These are phyloP conservation scores for Borostomias antarcticus DNA, from an alignment of 2,797 vertebrate genomes.

Conservation along the genomic window DNA sequence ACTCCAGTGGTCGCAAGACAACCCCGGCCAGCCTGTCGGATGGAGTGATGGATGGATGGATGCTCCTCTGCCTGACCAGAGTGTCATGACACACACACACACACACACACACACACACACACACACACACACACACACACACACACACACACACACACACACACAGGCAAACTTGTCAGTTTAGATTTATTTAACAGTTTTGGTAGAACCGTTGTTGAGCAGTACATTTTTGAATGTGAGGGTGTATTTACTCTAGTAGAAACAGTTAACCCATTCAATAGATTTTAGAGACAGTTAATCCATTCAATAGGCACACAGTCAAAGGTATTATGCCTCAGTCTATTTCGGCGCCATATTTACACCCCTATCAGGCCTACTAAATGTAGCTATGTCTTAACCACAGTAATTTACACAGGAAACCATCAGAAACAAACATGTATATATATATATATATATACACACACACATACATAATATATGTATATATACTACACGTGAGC, in stretches of 20 bases:
- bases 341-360: slow-evolving; percentile 56
- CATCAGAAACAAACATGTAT: slow-evolving; percentile 55
- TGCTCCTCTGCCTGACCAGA: neutral
- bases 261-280: too few species aligned
- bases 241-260: slow-evolving; percentile 54
- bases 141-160: slow-evolving; percentile 18
- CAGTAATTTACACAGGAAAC: slow-evolving; percentile 50
- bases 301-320: slow-evolving; percentile 60
- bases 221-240: slow-evolving; percentile 33
- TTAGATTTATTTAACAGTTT: slow-evolving; percentile 12
- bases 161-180: slow-evolving; percentile 33
- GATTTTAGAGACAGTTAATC: slow-evolving; percentile 46
- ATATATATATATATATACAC: neutral
- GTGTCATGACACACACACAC: neutral
- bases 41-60: too few species aligned
- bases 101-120: neutral
- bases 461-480: neutral
- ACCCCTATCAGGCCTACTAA: slow-evolving; percentile 34
- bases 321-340: slow-evolving; percentile 51
- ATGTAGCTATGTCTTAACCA: slow-evolving; percentile 46
- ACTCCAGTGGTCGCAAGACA: too few species aligned
- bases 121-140: neutral
- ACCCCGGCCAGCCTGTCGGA: too few species aligned
- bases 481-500: slow-evolving; percentile 27
- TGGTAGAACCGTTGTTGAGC: slow-evolving; percentile 15